Conservation (phyloP, 2,888 invertebrate species). For the Drosophila stalkeri region DNA sequence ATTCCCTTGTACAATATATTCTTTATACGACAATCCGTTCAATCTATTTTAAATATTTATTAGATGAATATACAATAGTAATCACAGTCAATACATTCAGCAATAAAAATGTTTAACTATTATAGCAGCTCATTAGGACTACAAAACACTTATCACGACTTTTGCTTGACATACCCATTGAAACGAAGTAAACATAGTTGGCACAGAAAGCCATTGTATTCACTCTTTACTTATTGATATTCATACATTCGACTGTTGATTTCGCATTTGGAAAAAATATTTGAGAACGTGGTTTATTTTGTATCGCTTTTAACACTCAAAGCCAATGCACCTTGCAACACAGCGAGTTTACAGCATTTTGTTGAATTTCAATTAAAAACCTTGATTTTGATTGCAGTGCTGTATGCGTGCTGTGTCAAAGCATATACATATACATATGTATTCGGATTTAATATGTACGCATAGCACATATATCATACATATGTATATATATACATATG, state of each 20-base stretch:
- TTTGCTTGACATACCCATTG: neutral
- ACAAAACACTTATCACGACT: neutral
- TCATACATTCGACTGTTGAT: neutral
- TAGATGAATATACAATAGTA: no score
- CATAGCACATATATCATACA: neutral
- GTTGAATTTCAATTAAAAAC: constrained; percentile 78
- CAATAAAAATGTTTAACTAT: neutral
- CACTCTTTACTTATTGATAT: neutral
- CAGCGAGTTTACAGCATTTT: constrained; percentile 48
- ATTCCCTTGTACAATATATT: no score
- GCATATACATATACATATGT: neutral
- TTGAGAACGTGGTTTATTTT: constrained; percentile 2
- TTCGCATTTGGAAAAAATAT: neutral
- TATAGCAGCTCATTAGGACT: neutral
- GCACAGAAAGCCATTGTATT: neutral
- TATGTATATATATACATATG: neutral
- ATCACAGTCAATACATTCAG: no score
- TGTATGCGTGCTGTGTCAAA: constrained; percentile 59
- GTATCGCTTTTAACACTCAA: constrained; percentile 14
- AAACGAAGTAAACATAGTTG: neutral
- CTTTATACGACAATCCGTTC: no score
- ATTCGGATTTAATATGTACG: constrained; percentile 4
- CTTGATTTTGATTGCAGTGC: constrained; percentile 75
- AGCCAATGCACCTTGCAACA: constrained; percentile 19
- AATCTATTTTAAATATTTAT: no score